phyloP scores from a whole-genome alignment of 1,140 invertebrate genomes.

The Drosophila sp. region DNA sequence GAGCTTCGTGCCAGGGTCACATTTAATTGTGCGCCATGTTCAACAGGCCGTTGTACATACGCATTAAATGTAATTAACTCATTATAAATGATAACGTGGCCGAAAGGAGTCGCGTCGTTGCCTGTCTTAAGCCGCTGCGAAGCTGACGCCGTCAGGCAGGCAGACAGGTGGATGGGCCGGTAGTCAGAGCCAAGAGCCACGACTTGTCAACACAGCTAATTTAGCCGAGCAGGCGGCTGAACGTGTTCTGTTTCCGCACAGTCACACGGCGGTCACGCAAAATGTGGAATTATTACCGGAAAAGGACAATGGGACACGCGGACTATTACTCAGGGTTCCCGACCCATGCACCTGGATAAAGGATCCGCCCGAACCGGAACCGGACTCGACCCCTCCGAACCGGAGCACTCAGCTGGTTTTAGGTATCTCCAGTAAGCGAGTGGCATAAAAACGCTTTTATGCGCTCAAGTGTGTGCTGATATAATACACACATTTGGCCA shows the following conservation, averaged over 20 bases:
- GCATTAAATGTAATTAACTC: conserved; percentile 83
- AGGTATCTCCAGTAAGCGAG: conserved; percentile 25
- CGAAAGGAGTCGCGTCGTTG: conserved; percentile 51
- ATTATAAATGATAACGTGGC: conserved; percentile 81
- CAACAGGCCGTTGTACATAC: conserved; percentile 81
- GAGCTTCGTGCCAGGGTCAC: conserved; percentile 64
- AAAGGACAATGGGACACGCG: conserved; percentile 71
- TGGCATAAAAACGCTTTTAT: conserved; percentile 74
- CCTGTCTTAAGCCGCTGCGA: conserved; percentile 52
- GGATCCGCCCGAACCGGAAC: neutral
- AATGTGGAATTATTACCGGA: conserved; percentile 78
- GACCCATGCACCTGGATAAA: neutral
- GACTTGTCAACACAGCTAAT: conserved; percentile 71
- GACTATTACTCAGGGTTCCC: conserved; percentile 62
- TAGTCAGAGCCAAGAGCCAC: conserved; percentile 15
- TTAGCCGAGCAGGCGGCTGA: conserved; percentile 56
- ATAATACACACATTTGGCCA: conserved; percentile 42
- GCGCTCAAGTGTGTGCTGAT: conserved; percentile 68
- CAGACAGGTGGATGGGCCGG: neutral
- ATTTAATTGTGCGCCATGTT: conserved; percentile 78
- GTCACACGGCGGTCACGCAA: conserved; percentile 53
- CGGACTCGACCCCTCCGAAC: neutral
- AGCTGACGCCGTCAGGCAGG: conserved; percentile 5
- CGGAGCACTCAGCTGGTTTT: neutral
- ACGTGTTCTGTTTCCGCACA: conserved; percentile 65